Percentiles rank a stretch among this genome's conserved stretches.
phyloP scores from a whole-genome alignment of 2,888 invertebrate species.

The Dastarcus helophoroides region DNA sequence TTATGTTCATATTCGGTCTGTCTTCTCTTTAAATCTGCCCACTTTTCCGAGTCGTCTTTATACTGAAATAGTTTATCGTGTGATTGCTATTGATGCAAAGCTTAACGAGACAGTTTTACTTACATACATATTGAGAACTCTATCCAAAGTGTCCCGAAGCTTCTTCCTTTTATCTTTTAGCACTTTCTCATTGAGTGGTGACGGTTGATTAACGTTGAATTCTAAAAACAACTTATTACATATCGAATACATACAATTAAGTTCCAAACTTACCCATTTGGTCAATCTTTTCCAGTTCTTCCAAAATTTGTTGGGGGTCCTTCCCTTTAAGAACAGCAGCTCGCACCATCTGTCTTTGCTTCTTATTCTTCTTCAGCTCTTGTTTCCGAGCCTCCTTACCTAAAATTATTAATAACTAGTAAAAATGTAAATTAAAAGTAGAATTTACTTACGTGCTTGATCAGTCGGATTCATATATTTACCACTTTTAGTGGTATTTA shows the following conservation, averaged over 20 bases:
- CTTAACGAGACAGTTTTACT: conserved; percentile 39
- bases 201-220: conserved; percentile 88
- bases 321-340: conserved; percentile 96
- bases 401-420: conserved; percentile 30
- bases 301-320: conserved; percentile 88
- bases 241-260: conserved; percentile 8
- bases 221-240: conserved; percentile 64
- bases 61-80: conserved; percentile 45
- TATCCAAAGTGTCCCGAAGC: conserved; percentile 85
- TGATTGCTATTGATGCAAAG: conserved; percentile 3
- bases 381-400: conserved; percentile 96
- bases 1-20: conserved; percentile 89
- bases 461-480: conserved; percentile 99
- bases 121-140: conserved; percentile 92
- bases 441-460: conserved; percentile 78
- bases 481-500: conserved; percentile 99
- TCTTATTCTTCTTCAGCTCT: conserved; percentile 96
- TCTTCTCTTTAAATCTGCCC: conserved; percentile 79
- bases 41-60: conserved; percentile 92
- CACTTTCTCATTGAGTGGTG: conserved; percentile 92
- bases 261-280: conserved; percentile 71
- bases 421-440: not conserved
- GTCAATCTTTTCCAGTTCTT: conserved; percentile 95
- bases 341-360: conserved; percentile 89
- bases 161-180: conserved; percentile 93